A percentile compares a stretch with the other conserved stretches of the same genome.
Evolutionary conservation across 2,888 invertebrate genomes (phyloP).

Genomic region (Nysson spinosus): DNA sequence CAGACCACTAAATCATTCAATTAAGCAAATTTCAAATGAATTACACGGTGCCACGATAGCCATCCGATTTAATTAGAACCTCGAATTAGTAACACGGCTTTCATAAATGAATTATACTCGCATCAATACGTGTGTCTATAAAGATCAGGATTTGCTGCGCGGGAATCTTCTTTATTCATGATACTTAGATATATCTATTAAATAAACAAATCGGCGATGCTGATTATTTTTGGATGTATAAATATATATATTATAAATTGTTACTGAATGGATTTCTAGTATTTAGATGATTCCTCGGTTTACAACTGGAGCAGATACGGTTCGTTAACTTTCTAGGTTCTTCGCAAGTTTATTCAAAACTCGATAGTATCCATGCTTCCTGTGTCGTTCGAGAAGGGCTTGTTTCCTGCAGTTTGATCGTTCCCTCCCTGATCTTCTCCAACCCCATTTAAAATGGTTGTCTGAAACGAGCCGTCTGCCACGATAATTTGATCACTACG

Average conservation of each 20-base stretch:
- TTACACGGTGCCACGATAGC: constrained; percentile 35
- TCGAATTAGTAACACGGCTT: constrained; percentile 19
- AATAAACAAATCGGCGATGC: too few relatives aligned
- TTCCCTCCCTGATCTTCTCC: constrained; percentile 38
- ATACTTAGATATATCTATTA: too few relatives aligned
- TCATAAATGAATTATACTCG: neutral
- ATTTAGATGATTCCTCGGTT: neutral
- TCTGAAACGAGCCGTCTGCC: constrained; percentile 51
- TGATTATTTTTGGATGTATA: too few relatives aligned
- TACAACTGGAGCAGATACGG: constrained; percentile 5
- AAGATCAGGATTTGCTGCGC: too few relatives aligned
- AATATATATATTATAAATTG: neutral
- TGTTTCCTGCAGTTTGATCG: constrained; percentile 58
- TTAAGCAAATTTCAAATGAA: constrained; percentile 46
- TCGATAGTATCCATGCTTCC: constrained; percentile 35
- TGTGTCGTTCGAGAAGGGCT: constrained; percentile 42
- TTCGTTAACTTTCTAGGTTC: constrained; percentile 7
- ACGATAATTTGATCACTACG: constrained; percentile 53
- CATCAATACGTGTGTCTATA: too few relatives aligned
- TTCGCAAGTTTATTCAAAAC: constrained; percentile 39
- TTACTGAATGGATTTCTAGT: neutral
- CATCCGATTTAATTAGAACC: constrained; percentile 40
- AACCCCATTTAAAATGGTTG: constrained; percentile 51
- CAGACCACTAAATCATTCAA: constrained; percentile 47
- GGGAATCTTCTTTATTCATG: too few relatives aligned